Conservation (phyloP, 2,888 invertebrate genomes). For the Cetonia aurata region DNA sequence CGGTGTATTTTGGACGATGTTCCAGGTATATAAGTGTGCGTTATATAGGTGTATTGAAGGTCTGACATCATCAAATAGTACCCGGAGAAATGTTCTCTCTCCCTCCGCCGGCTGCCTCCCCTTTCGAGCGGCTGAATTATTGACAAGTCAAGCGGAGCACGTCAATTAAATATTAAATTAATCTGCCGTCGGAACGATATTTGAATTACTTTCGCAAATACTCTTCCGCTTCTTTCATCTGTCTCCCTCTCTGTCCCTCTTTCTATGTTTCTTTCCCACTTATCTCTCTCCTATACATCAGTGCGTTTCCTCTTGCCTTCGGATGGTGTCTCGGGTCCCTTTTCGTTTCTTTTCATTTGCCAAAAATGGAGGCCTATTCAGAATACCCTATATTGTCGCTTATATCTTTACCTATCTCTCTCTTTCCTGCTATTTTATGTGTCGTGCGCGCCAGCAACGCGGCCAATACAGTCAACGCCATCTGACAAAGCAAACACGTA, state of each 20-base stretch:
- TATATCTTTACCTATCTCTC: constrained; percentile 3
- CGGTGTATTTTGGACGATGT: constrained; percentile 11
- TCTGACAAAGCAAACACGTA: constrained; percentile 39
- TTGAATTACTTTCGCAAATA: constrained; percentile 40
- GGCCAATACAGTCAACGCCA: no score
- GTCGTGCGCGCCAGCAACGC: no score
- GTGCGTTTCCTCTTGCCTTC: background rate
- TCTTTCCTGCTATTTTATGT: no score
- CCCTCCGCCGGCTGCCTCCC: constrained; percentile 6
- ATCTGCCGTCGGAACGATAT: constrained; percentile 38
- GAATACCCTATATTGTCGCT: constrained; percentile 32
- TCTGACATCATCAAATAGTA: constrained; percentile 36
- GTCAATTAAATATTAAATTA: constrained; percentile 40
- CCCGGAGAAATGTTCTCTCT: constrained; percentile 15
- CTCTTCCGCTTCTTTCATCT: background rate
- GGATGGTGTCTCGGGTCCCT: background rate
- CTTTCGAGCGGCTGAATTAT: constrained; percentile 31
- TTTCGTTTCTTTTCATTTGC: constrained; percentile 16
- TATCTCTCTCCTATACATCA: background rate
- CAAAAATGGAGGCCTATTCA: constrained; percentile 34
- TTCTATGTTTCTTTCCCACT: background rate
- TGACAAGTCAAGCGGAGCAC: constrained; percentile 36
- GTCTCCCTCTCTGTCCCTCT: background rate
- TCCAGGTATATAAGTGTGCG: constrained; percentile 7
- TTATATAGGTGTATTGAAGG: constrained; percentile 13